phyloP scores from a whole-genome alignment of 2,888 invertebrate genomes.

The Melipona beecheii region DNA sequence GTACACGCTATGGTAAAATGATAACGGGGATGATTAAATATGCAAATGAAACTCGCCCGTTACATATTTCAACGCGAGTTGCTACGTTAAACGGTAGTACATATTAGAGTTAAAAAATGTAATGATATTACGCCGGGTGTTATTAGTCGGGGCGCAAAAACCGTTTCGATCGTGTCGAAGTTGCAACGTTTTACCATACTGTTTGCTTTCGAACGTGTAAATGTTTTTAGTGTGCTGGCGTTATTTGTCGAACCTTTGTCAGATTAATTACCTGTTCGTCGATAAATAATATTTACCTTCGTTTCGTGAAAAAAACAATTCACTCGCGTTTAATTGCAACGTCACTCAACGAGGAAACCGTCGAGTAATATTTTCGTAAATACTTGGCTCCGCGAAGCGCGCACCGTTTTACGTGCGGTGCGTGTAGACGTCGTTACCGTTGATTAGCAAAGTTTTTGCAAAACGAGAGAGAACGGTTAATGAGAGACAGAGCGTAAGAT shows the following conservation, averaged over 20 bases:
- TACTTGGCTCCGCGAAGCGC: slow-evolving; percentile 2
- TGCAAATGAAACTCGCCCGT: neutral
- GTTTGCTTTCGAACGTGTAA: slow-evolving; percentile 42
- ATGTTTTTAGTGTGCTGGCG: slow-evolving; percentile 37
- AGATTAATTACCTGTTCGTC: slow-evolving; percentile 43
- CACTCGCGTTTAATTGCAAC: slow-evolving; percentile 40
- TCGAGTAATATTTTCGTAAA: slow-evolving; percentile 43
- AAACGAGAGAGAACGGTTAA: no score
- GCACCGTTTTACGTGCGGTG: neutral
- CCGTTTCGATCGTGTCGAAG: slow-evolving; percentile 10
- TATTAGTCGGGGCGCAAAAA: slow-evolving; percentile 14
- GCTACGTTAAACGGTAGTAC: neutral
- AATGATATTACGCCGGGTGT: neutral
- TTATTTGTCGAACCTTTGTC: slow-evolving; percentile 42
- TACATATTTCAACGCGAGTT: neutral
- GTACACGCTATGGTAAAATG: neutral
- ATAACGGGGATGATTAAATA: neutral
- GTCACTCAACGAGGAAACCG: slow-evolving; percentile 33
- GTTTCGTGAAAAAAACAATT: slow-evolving; percentile 39
- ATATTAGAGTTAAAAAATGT: neutral
- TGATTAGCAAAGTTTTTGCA: neutral
- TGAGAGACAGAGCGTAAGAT: neutral
- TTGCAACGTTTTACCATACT: slow-evolving; percentile 23
- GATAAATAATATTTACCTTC: slow-evolving; percentile 56
- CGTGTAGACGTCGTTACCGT: neutral